Conservation (phyloP, 2,888 invertebrate genomes). For the Mongoloraphidia duomilia region DNA sequence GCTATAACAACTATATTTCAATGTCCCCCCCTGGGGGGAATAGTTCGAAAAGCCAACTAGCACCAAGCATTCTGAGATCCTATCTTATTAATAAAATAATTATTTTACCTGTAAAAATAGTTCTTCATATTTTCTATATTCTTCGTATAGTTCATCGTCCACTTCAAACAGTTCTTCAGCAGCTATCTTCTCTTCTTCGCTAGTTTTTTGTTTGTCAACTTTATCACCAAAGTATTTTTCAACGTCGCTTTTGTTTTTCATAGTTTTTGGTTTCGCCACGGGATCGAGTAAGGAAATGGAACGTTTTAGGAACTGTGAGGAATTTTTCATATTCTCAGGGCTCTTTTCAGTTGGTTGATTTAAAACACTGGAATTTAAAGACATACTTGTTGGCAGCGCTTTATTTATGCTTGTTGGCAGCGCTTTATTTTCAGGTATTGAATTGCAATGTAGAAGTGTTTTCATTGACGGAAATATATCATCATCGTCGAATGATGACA, state of each 20-base stretch:
- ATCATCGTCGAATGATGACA: conserved; percentile 52
- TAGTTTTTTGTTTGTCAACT: conserved; percentile 25
- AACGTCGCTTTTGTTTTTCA: conserved; percentile 27
- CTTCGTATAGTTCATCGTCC: conserved; percentile 28
- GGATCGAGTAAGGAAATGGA: conserved; percentile 42
- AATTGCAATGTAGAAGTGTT: conserved; percentile 18
- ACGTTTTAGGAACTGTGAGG: conserved; percentile 37
- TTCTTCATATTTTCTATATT: conserved; percentile 28
- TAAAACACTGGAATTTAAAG: conserved; percentile 1
- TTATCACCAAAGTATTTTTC: conserved; percentile 26
- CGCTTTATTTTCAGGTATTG: conserved; percentile 14
- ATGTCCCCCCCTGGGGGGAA: too few species aligned
- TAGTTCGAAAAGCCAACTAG: too few species aligned
- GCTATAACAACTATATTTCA: too few species aligned
- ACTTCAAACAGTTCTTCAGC: conserved; percentile 25
- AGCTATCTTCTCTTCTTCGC: conserved; percentile 1
- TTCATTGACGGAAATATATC: conserved; percentile 33
- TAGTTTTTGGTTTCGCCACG: conserved; percentile 22
- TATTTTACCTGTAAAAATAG: conserved; percentile 25
- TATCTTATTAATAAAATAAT: too few species aligned
- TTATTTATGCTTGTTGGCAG: conserved; percentile 26
- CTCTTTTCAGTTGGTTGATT: background rate
- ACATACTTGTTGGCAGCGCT: conserved; percentile 27
- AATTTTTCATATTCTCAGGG: conserved; percentile 17
- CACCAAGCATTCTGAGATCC: too few species aligned